Evolutionary conservation across 2,888 invertebrate genomes (phyloP).

Genomic region (Melanchra persicariae): DNA sequence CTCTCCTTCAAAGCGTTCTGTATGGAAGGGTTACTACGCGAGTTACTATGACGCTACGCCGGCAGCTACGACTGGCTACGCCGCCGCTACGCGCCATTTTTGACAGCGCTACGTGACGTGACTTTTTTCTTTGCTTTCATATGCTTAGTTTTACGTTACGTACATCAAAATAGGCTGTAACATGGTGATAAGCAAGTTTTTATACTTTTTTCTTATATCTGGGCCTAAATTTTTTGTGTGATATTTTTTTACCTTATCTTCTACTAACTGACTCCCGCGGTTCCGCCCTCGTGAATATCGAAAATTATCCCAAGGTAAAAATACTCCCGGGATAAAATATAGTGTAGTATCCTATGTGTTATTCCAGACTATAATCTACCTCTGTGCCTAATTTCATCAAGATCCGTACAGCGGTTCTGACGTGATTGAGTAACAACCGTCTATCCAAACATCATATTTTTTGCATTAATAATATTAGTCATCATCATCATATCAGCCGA

Average conservation of each 20-base stretch:
- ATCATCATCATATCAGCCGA: too few species aligned
- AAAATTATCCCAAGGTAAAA: too few species aligned
- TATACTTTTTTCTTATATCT: not conserved
- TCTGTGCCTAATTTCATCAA: too few species aligned
- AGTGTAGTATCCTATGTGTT: too few species aligned
- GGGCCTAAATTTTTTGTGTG: not conserved
- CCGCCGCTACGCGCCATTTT: constrained; percentile 13
- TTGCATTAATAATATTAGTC: too few species aligned
- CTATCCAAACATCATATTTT: too few species aligned
- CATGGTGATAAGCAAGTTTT: not conserved
- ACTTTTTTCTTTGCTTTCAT: not conserved
- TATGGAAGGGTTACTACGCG: constrained; percentile 11
- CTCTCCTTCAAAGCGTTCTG: not conserved
- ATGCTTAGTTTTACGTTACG: not conserved
- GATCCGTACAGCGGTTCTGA: too few species aligned
- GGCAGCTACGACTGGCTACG: constrained; percentile 2
- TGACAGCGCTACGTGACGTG: not conserved
- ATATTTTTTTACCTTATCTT: not conserved
- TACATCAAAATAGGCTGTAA: not conserved
- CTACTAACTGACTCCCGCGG: too few species aligned
- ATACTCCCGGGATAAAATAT: too few species aligned
- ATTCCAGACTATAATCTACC: too few species aligned
- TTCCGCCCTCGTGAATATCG: too few species aligned
- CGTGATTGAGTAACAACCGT: too few species aligned
- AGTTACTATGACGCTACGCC: constrained; percentile 11